phyloP scores from a whole-genome alignment of 1,140 invertebrate genomes.

The Neotoxoptera formosana region DNA sequence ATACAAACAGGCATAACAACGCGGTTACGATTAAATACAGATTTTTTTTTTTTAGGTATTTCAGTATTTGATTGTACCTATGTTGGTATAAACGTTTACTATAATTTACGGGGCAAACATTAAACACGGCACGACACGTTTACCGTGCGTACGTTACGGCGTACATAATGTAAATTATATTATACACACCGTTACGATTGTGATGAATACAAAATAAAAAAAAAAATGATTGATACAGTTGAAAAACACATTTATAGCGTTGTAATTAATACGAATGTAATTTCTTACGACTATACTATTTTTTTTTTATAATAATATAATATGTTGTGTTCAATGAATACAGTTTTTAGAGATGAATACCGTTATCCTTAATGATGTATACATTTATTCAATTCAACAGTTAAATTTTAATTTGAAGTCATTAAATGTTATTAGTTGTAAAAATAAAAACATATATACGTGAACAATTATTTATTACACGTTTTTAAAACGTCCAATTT shows the following conservation, averaged over 20 bases:
- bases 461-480: neutral
- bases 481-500: neutral
- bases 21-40: neutral
- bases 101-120: neutral
- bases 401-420: neutral
- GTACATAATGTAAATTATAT: neutral
- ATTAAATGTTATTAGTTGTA: neutral
- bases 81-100: neutral
- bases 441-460: neutral
- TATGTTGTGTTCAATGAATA: neutral
- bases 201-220: neutral
- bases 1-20: constrained; percentile 7
- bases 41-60: neutral
- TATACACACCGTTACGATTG: neutral
- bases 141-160: neutral
- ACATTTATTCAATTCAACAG: neutral
- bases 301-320: neutral
- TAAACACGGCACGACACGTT: neutral
- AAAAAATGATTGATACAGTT: neutral
- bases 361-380: constrained; percentile 29
- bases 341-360: neutral
- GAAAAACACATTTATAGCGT: neutral
- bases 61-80: neutral
- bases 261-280: neutral
- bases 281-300: neutral